Evolutionary conservation across 2,113 vertebrate genomes (phyloP), one percentile per base, ranked within the genome.

Genomic region (Calidris pugnax): DNA sequence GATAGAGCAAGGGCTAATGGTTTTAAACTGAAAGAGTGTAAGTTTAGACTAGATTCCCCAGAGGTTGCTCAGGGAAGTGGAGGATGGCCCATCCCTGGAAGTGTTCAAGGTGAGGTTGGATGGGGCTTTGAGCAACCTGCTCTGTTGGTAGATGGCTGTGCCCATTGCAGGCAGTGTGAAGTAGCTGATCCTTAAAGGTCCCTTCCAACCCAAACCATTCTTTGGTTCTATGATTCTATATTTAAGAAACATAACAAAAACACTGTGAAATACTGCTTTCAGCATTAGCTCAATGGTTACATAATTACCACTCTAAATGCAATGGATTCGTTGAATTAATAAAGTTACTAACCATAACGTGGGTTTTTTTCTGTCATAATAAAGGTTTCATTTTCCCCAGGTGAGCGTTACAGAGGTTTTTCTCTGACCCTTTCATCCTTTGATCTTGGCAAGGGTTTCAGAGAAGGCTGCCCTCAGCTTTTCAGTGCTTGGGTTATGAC

Each of bases 151-250:
- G 15, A 3, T 39, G 3, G 39, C 51, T 32, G 3, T 73, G 22
- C 2, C 9, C 14, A 14, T 35, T 22, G 1, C 4, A 74, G n/a
- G 5, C 0, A 0, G 0, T 6, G 13, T 39, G 33, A 13, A 74
- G 15, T 30, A 55, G 8, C 12, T 28, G 4, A 14, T 41, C 23
- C 51, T 73, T 24, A 64, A 64, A 24, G 5, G 23, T 53, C 8
- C 10, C 23, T 92, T 79, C 33, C 41, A 88, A 63, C 3, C 7
- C 24, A 71, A 43, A 11, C 3, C 0, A 5, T 64, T 86, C 19
- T 73, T 93, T 89, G 9, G 50, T 66, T 43, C 47, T 47, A 3
- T 15, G 22, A 43, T 55, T 87, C 2, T 59, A 19, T 45, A 45
- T 21, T 67, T 39, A 71, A 74, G n/a, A 56, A 85, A 35, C 7